Evolutionary conservation across 2,797 vertebrate species (phyloP).

Genomic region (Lacerta agilis): DNA sequence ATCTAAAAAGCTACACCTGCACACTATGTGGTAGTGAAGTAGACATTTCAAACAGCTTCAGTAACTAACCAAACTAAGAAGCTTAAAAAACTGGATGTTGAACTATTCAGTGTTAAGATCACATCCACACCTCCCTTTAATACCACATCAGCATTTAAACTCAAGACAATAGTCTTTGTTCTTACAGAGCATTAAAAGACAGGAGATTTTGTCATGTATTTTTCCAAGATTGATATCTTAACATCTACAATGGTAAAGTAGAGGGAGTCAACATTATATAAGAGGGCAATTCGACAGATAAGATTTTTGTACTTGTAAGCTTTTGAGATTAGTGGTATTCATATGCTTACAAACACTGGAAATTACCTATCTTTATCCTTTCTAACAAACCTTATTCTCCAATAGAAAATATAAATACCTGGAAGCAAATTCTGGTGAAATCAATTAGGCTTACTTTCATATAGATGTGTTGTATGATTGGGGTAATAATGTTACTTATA

Average conservation of each 20-base stretch:
- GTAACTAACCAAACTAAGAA: background rate
- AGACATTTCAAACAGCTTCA: background rate
- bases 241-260: background rate
- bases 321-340: constrained; percentile 15
- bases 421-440: constrained; percentile 7
- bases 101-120: background rate
- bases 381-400: background rate
- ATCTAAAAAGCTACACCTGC: constrained; percentile 8
- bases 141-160: background rate
- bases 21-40: background rate
- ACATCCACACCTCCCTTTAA: background rate
- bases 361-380: background rate
- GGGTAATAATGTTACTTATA: constrained; percentile 19
- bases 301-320: background rate
- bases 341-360: constrained; percentile 4
- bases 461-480: background rate
- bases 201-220: background rate
- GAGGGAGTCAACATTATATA: background rate
- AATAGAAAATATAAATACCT: background rate
- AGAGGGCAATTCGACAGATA: background rate
- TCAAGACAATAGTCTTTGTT: background rate
- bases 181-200: background rate
- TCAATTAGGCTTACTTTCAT: background rate
- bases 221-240: background rate
- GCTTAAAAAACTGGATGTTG: background rate